These are phyloP conservation scores for Hirtodrosophila confusa DNA, from an alignment of 2,888 invertebrate species.

Conservation along the genomic window DNA sequence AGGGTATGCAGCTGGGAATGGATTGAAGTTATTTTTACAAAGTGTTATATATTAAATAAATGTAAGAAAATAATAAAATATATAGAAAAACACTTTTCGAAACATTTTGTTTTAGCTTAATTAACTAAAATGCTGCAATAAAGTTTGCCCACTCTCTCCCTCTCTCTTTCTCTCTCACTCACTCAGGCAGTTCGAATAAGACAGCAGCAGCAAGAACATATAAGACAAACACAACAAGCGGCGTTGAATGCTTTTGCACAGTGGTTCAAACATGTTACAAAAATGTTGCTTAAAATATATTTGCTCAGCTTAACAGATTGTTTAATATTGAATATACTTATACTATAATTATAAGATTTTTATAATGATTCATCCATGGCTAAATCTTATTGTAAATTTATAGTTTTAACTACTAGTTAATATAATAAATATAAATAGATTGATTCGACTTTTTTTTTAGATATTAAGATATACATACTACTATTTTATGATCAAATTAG, in stretches of 20 bases:
- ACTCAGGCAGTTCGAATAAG: slow-evolving; percentile 12
- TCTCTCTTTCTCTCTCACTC: not conserved
- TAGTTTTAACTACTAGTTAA: too few species aligned
- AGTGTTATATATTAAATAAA: slow-evolving; percentile 11
- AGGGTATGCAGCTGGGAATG: not conserved
- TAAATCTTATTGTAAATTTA: too few species aligned
- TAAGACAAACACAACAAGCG: slow-evolving; percentile 45
- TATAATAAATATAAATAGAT: too few species aligned
- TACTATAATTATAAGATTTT: too few species aligned
- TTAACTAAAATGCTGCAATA: slow-evolving; percentile 51
- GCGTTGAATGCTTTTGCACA: slow-evolving; percentile 29
- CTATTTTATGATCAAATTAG: too few species aligned
- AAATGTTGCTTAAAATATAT: too few species aligned
- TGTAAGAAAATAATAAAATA: slow-evolving; percentile 6
- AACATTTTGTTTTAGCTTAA: slow-evolving; percentile 53
- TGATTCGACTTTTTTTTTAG: too few species aligned
- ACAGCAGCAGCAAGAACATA: slow-evolving; percentile 22
- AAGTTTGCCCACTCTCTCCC: slow-evolving; percentile 1
- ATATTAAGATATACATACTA: too few species aligned
- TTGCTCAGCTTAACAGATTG: too few species aligned
- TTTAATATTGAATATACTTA: too few species aligned
- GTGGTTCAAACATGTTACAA: slow-evolving; percentile 19
- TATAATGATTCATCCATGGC: too few species aligned
- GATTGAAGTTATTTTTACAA: slow-evolving; percentile 10
- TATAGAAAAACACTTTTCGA: slow-evolving; percentile 31